Base-by-base conservation (phyloP, 2,888 invertebrate species). In the Scaptomyza polygonia region DNA sequence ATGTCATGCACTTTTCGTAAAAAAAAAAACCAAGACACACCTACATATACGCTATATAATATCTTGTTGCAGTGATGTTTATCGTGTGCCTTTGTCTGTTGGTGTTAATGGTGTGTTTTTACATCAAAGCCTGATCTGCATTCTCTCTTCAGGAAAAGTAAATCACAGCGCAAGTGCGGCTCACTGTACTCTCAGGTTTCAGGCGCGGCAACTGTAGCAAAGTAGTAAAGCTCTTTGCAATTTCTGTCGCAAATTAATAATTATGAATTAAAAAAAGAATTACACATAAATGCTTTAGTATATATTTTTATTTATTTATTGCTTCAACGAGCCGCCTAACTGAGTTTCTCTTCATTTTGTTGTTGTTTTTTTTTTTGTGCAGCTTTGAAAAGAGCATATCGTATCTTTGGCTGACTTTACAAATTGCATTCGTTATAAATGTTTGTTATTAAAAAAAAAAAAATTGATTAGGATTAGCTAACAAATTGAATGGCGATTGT, bases 121-220 rank as follows among this genome's bases (percentile, higher is more conserved):
- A n/a, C n/a, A n/a, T n/a, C n/a, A n/a, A n/a, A n/a, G n/a, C n/a
- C n/a, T n/a, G n/a, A n/a, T n/a, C n/a, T n/a, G n/a, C n/a, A n/a
- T n/a, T n/a, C n/a, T n/a, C n/a, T n/a, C n/a, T n/a, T n/a, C n/a
- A n/a, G n/a, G n/a, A n/a, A n/a, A n/a, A n/a, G n/a, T n/a, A n/a
- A n/a, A n/a, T n/a, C n/a, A n/a, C n/a, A n/a, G n/a, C n/a, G n/a
- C n/a, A n/a, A n/a, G n/a, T n/a, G n/a, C n/a, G n/a, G 86, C 88
- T 5, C 91, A 92, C 57, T 93, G 92, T 32, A 12, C 92, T 0
- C 56, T 75, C 1, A 77, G 74, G 90, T 9, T 89, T 66, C 59
- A 87, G 71, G 44, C 92, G 92, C 2, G 92, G 92, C 21, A 90
- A 90, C 51, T 92, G 92, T 59, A 90, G 90, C 67, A n/a, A n/a